Conservation (phyloP, 2,797 vertebrate genomes). For the Telmatherina bonti region DNA sequence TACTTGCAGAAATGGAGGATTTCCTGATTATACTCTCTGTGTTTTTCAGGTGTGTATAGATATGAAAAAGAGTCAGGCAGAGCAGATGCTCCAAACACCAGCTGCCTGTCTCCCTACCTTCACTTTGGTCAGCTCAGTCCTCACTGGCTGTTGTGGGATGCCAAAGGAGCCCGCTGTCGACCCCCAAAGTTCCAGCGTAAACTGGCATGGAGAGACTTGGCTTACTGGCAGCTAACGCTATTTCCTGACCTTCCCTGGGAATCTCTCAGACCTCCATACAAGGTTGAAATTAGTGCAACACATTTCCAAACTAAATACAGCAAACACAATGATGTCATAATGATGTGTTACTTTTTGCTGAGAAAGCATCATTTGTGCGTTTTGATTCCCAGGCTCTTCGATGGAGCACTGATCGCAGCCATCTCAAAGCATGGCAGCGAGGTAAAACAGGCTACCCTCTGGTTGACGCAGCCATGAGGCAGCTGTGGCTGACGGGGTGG, state of each 20-base stretch:
- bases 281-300: slow-evolving; percentile 47
- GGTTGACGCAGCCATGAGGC: slow-evolving; percentile 83
- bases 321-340: background rate
- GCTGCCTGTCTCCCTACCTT: slow-evolving; percentile 82
- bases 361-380: background rate
- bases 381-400: slow-evolving; percentile 65
- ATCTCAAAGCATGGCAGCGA: slow-evolving; percentile 80
- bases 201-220: slow-evolving; percentile 82
- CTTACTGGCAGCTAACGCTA: slow-evolving; percentile 81
- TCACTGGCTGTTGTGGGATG: slow-evolving; percentile 77
- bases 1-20: background rate
- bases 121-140: slow-evolving; percentile 83
- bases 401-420: slow-evolving; percentile 70
- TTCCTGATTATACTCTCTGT: background rate
- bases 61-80: slow-evolving; percentile 82
- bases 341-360: background rate
- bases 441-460: slow-evolving; percentile 80
- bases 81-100: slow-evolving; percentile 80
- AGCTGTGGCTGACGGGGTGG: slow-evolving; percentile 83
- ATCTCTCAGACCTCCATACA: slow-evolving; percentile 82
- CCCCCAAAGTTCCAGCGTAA: slow-evolving; percentile 82
- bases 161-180: slow-evolving; percentile 73
- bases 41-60: slow-evolving; percentile 73
- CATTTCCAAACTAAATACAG: background rate
- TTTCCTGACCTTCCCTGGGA: slow-evolving; percentile 84